Evolutionary conservation across 2,888 invertebrate species (phyloP).

Genomic region (Notodonta dromedarius): DNA sequence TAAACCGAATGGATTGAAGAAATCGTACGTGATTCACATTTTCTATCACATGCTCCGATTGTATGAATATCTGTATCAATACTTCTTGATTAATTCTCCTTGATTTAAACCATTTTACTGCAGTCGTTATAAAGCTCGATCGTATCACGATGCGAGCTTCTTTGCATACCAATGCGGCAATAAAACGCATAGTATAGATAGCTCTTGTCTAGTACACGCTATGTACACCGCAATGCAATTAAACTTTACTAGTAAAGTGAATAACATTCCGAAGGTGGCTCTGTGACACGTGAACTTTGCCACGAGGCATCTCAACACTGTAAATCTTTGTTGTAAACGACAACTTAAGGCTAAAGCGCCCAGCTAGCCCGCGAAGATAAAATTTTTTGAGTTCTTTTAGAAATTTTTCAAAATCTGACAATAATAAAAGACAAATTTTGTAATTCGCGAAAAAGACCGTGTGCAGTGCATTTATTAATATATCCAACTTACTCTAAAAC

Average conservation of each 20-base stretch:
- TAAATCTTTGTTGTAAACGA: conserved; percentile 22
- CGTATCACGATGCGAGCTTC: conserved; percentile 12
- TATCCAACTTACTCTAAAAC: too few species aligned
- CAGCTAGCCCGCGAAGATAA: too few species aligned
- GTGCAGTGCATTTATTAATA: too few species aligned
- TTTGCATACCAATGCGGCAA: conserved; percentile 17
- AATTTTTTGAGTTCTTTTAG: too few species aligned
- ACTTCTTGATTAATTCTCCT: conserved; percentile 15
- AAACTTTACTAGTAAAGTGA: conserved; percentile 25
- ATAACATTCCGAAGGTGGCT: conserved; percentile 23
- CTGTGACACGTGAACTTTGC: conserved; percentile 42
- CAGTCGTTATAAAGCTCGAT: conserved; percentile 14
- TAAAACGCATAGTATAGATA: conserved; percentile 17
- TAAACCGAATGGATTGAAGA: conserved; percentile 39
- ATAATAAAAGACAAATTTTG: too few species aligned
- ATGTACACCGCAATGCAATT: conserved; percentile 30
- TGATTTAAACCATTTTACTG: conserved; percentile 16
- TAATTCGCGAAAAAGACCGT: too few species aligned
- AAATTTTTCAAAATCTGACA: too few species aligned
- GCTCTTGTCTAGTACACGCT: conserved; percentile 10
- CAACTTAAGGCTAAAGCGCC: too few species aligned
- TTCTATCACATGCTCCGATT: conserved; percentile 23
- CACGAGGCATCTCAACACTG: conserved; percentile 27
- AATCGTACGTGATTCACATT: conserved; percentile 40
- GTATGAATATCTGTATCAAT: conserved; percentile 32